Conservation (phyloP, 2,113 vertebrate genomes). For the Pogona vitticeps region DNA sequence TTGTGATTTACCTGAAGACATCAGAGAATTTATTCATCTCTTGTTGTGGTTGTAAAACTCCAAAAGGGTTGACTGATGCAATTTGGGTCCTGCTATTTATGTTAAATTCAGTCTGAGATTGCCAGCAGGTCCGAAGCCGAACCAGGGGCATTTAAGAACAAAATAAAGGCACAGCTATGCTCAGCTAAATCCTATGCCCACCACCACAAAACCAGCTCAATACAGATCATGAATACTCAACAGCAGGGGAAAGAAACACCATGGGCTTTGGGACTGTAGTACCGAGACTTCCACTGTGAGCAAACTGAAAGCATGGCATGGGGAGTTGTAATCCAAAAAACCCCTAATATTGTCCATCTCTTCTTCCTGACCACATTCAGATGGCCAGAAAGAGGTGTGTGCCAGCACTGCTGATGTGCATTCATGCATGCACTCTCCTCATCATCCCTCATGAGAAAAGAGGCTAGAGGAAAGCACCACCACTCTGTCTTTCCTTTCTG, state of each 20-base stretch:
- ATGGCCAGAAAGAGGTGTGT: too few species aligned
- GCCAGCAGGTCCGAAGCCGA: background rate
- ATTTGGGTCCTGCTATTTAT: background rate
- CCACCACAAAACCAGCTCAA: background rate
- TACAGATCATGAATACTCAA: too few species aligned
- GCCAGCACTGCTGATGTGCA: too few species aligned
- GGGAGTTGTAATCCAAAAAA: too few species aligned
- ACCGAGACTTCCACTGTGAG: too few species aligned
- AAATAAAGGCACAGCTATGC: background rate
- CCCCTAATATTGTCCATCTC: too few species aligned
- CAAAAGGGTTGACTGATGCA: background rate
- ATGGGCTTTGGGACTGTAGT: background rate
- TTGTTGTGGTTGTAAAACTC: background rate
- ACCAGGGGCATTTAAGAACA: background rate
- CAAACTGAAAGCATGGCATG: too few species aligned
- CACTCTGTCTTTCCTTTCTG: too few species aligned
- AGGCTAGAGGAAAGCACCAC: too few species aligned
- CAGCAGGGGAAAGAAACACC: background rate
- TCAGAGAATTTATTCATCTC: constrained; percentile 5
- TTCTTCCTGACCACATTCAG: too few species aligned
- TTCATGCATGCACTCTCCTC: too few species aligned
- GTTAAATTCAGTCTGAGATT: background rate
- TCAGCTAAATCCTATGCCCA: background rate
- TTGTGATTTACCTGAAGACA: background rate
- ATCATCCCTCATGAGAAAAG: too few species aligned